Evolutionary conservation across 2,888 invertebrate genomes (phyloP).

Genomic region (Osmoderma eremita): DNA sequence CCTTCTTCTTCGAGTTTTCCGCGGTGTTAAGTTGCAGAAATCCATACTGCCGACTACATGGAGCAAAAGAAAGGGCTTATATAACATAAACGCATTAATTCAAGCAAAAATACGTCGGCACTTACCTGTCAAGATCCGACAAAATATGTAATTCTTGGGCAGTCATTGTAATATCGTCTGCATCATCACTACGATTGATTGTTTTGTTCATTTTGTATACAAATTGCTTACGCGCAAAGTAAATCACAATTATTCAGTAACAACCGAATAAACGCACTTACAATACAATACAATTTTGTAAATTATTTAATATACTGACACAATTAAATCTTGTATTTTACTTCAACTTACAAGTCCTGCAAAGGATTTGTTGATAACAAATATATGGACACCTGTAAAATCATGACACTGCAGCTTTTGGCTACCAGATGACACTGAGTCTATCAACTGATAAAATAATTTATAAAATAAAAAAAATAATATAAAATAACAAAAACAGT

Average conservation of each 20-base stretch:
- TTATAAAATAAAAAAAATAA: no score
- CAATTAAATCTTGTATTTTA: constrained; percentile 34
- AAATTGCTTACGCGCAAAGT: constrained; percentile 25
- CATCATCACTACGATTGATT: constrained; percentile 54
- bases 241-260: constrained; percentile 23
- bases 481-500: no score
- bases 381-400: neutral
- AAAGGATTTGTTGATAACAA: constrained; percentile 25
- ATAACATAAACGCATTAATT: constrained; percentile 49
- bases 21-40: constrained; percentile 83
- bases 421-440: no score
- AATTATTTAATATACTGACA: constrained; percentile 30
- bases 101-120: neutral
- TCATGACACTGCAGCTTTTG: no score
- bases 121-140: constrained; percentile 87
- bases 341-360: constrained; percentile 2
- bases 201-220: constrained; percentile 57
- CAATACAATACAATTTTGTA: constrained; percentile 26
- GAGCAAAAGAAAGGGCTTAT: neutral
- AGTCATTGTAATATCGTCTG: constrained; percentile 67
- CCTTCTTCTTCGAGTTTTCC: constrained; percentile 84
- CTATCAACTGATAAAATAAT: no score
- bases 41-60: constrained; percentile 87
- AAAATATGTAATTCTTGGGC: constrained; percentile 86
- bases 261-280: constrained; percentile 20